Percentiles rank a stretch among this genome's conserved stretches.
These are phyloP conservation scores for Sphyrna mokarran DNA, from an alignment of 2,113 vertebrate species.

Conservation along the genomic window DNA sequence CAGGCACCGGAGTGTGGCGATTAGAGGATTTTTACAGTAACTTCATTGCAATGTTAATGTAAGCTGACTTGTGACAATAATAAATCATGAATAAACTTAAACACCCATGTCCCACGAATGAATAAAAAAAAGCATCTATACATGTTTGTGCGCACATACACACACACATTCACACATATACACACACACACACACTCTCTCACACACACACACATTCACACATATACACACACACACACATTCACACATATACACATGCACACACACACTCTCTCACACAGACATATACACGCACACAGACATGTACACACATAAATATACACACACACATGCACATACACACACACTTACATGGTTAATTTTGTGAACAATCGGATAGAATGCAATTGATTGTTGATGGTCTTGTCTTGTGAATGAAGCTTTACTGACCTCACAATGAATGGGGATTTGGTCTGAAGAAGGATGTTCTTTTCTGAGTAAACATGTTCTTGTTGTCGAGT, in stretches of 20 bases:
- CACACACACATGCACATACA: neutral
- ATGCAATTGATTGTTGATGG: neutral
- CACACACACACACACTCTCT: neutral
- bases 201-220: neutral
- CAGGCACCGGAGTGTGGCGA: too few relatives aligned
- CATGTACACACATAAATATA: neutral
- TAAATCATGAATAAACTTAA: too few relatives aligned
- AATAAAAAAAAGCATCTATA: too few relatives aligned
- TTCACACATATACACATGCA: neutral
- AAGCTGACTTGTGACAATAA: too few relatives aligned
- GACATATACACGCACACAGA: neutral
- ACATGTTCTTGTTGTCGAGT: slow-evolving; percentile 85
- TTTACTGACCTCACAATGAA: slow-evolving; percentile 76
- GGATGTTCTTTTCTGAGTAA: slow-evolving; percentile 84
- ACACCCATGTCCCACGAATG: too few relatives aligned
- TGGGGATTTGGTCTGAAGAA: slow-evolving; percentile 68
- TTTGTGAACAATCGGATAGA: neutral
- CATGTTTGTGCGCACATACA: neutral
- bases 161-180: neutral
- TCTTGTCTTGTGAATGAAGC: neutral
- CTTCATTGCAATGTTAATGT: too few relatives aligned
- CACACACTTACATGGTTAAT: neutral
- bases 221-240: neutral
- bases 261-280: too few relatives aligned
- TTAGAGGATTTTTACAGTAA: too few relatives aligned